A percentile compares a stretch with the other conserved stretches of the same genome.
Evolutionary conservation across 2,888 invertebrate species (phyloP).

Genomic region (Hyalella azteca): DNA sequence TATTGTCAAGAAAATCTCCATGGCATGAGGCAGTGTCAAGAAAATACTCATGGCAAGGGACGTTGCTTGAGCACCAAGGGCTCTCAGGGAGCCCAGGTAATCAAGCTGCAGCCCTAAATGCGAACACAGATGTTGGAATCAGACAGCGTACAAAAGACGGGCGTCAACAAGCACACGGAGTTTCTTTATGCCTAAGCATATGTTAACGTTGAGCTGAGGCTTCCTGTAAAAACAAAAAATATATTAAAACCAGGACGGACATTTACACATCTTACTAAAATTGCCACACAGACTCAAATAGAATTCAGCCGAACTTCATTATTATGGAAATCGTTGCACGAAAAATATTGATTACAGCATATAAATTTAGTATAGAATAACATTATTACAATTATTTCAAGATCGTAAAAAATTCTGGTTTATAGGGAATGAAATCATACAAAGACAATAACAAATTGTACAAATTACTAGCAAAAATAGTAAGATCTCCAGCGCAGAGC

Average conservation of each 20-base stretch:
- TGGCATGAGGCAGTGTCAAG: too few relatives aligned
- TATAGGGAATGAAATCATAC: background rate
- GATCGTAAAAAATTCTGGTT: background rate
- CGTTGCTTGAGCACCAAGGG: background rate
- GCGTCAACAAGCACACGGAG: background rate
- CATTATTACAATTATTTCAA: background rate
- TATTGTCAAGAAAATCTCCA: too few relatives aligned
- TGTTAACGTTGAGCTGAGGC: constrained; percentile 7
- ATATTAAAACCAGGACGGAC: background rate
- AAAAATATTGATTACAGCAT: background rate
- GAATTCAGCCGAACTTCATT: background rate
- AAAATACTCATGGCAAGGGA: background rate
- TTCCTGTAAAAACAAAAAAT: background rate
- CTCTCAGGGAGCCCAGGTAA: too few relatives aligned
- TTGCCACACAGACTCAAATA: background rate
- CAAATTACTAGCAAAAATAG: background rate
- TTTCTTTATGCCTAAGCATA: background rate
- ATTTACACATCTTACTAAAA: background rate
- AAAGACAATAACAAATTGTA: background rate
- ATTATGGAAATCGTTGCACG: background rate
- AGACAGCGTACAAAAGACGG: background rate
- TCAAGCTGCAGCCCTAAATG: background rate
- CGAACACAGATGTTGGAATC: background rate
- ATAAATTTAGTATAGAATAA: background rate
- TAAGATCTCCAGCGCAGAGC: too few relatives aligned